Conservation (phyloP, 1,140 invertebrate genomes). For the Agrypnia vestita region DNA sequence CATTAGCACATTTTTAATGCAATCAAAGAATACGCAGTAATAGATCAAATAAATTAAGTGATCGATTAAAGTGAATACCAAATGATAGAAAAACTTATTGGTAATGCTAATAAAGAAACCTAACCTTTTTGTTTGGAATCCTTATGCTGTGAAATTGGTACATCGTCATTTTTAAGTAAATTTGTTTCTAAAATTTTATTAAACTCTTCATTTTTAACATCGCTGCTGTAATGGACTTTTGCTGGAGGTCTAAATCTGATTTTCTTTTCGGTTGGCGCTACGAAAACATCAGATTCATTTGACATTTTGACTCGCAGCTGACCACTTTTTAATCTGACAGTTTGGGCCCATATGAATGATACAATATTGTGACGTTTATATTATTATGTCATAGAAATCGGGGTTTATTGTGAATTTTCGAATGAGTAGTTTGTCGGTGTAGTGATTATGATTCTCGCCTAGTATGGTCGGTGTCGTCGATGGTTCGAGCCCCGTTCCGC, state of each 20-base stretch:
- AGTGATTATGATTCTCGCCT: too few relatives aligned
- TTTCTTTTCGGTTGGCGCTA: slow-evolving; percentile 49
- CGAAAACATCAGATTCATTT: slow-evolving; percentile 32
- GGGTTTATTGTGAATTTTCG: too few relatives aligned
- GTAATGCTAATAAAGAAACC: background rate
- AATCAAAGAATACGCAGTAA: background rate
- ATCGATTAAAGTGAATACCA: background rate
- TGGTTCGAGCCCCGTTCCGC: too few relatives aligned
- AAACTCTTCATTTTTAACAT: slow-evolving; percentile 45
- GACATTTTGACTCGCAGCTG: slow-evolving; percentile 40
- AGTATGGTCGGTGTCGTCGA: too few relatives aligned
- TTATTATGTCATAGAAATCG: background rate
- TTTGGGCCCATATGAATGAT: background rate
- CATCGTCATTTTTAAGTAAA: slow-evolving; percentile 31
- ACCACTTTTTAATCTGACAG: background rate
- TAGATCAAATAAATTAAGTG: background rate
- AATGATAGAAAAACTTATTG: background rate
- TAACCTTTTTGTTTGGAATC: slow-evolving; percentile 68
- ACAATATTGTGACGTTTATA: background rate
- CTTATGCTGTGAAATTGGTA: slow-evolving; percentile 58
- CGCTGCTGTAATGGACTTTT: slow-evolving; percentile 49
- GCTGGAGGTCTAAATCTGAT: slow-evolving; percentile 43
- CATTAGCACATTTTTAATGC: too few relatives aligned
- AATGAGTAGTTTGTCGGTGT: too few relatives aligned
- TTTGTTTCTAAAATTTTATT: slow-evolving; percentile 32